These are phyloP conservation scores for Nasonia oneida DNA, from an alignment of 2,888 invertebrate species.

Conservation along the genomic window DNA sequence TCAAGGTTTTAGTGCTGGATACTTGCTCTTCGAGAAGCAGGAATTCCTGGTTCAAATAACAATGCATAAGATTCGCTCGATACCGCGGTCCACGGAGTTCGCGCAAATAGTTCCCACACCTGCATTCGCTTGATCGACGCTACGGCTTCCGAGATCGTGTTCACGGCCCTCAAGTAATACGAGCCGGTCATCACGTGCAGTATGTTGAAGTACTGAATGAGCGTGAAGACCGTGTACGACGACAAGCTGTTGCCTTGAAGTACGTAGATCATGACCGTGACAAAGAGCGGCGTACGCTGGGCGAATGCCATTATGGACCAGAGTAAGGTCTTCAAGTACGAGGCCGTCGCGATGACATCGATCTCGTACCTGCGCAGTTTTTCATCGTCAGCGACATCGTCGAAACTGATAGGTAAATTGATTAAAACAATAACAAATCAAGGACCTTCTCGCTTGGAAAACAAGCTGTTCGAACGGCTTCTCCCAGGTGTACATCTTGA, in stretches of 20 bases:
- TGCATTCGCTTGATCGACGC: constrained; percentile 84
- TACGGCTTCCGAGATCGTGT: constrained; percentile 83
- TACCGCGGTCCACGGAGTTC: too few species aligned
- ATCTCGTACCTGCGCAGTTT: constrained; percentile 84
- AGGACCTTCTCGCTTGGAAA: constrained; percentile 82
- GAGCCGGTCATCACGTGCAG: constrained; percentile 86
- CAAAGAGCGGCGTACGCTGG: constrained; percentile 90
- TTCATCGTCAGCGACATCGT: not conserved
- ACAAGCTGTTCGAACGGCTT: constrained; percentile 87
- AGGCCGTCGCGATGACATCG: constrained; percentile 83
- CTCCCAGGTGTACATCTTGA: constrained; percentile 95
- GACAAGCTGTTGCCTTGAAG: constrained; percentile 81
- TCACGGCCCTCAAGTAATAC: constrained; percentile 83
- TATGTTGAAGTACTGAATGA: constrained; percentile 89
- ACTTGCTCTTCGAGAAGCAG: constrained; percentile 81
- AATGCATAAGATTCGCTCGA: too few species aligned
- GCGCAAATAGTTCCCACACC: constrained; percentile 75
- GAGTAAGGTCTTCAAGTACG: constrained; percentile 85
- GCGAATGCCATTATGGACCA: constrained; percentile 87
- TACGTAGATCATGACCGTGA: constrained; percentile 89
- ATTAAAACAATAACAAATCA: constrained; percentile 63
- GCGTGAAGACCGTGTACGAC: constrained; percentile 86
- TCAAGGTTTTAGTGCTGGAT: constrained; percentile 50
- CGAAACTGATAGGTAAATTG: not conserved
- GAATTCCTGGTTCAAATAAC: constrained; percentile 78